Evolutionary conservation across 2,888 invertebrate genomes (phyloP).

Genomic region (Lepidonotus clava): DNA sequence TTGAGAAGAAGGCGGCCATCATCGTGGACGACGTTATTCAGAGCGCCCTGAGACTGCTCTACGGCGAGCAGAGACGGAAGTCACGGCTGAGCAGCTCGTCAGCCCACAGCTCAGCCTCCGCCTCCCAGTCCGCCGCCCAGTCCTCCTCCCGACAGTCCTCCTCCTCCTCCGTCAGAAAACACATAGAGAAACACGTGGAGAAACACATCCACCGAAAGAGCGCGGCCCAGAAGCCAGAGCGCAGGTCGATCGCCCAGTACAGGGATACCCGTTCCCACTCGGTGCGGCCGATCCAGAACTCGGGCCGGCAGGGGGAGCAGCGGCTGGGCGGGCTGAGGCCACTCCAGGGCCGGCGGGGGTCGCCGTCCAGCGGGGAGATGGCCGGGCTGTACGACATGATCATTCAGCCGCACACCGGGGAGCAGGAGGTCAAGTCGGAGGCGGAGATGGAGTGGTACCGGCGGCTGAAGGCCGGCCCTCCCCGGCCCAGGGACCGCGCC

Average conservation of each 20-base stretch:
- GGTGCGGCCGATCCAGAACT: not conserved
- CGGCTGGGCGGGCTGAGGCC: not conserved
- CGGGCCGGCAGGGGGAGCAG: not conserved
- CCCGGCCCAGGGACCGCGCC: not conserved
- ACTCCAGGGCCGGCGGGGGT: not conserved
- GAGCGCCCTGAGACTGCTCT: constrained; percentile 32
- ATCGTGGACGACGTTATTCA: constrained; percentile 56
- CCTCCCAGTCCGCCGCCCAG: not conserved
- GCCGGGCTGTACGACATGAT: constrained; percentile 53
- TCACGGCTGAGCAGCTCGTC: not conserved
- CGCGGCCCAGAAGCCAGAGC: not conserved
- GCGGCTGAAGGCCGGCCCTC: not conserved
- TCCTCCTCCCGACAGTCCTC: constrained; percentile 4
- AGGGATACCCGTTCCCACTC: not conserved
- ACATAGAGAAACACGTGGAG: not conserved
- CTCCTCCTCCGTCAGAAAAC: not conserved
- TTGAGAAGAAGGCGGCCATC: constrained; percentile 49
- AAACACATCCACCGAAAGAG: constrained; percentile 21
- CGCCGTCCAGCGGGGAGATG: not conserved
- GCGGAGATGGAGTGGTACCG: constrained; percentile 39
- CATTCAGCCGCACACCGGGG: constrained; percentile 25
- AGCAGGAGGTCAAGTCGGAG: not conserved
- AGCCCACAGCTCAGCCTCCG: not conserved
- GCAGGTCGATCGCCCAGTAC: not conserved
- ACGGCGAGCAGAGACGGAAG: not conserved